Evolutionary conservation across 2,797 vertebrate genomes (phyloP).

Genomic region (Euthynnus affinis): DNA sequence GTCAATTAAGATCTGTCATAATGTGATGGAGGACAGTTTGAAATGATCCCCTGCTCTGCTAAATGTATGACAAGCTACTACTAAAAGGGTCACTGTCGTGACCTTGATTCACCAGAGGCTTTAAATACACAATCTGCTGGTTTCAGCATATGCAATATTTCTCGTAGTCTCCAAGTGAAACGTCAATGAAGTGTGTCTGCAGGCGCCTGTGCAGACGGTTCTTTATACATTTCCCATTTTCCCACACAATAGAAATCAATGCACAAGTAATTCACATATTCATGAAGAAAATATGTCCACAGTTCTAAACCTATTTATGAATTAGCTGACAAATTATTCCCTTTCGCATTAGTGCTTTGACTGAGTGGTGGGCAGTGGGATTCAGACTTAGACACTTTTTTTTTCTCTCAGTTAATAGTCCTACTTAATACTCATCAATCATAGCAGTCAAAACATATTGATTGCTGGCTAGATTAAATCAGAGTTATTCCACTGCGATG

Average conservation of each 20-base stretch:
- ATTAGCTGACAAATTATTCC: conserved; percentile 85
- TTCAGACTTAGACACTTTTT: conserved; percentile 81
- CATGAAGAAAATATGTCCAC: conserved; percentile 85
- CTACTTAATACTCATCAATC: conserved; percentile 87
- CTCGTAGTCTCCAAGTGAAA: conserved; percentile 78
- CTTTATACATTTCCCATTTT: conserved; percentile 81
- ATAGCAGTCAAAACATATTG: conserved; percentile 86
- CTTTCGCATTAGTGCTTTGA: conserved; percentile 81
- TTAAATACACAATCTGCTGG: conserved; percentile 82
- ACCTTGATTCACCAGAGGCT: conserved; percentile 83
- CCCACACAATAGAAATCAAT: conserved; percentile 87
- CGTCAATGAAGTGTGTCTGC: conserved; percentile 81
- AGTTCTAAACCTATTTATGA: conserved; percentile 82
- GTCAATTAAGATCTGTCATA: conserved; percentile 87
- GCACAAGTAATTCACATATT: conserved; percentile 86
- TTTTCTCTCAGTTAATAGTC: conserved; percentile 82
- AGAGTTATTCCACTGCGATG: conserved; percentile 83
- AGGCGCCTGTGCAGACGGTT: conserved; percentile 67
- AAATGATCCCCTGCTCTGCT: conserved; percentile 82
- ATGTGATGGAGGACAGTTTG: conserved; percentile 86
- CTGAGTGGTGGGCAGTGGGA: conserved; percentile 72
- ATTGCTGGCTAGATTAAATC: conserved; percentile 85
- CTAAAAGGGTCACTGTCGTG: conserved; percentile 85
- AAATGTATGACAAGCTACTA: conserved; percentile 82
- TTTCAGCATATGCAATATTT: conserved; percentile 84